Base-by-base conservation (phyloP, 2,888 invertebrate genomes). In the Artemia sinica region DNA sequence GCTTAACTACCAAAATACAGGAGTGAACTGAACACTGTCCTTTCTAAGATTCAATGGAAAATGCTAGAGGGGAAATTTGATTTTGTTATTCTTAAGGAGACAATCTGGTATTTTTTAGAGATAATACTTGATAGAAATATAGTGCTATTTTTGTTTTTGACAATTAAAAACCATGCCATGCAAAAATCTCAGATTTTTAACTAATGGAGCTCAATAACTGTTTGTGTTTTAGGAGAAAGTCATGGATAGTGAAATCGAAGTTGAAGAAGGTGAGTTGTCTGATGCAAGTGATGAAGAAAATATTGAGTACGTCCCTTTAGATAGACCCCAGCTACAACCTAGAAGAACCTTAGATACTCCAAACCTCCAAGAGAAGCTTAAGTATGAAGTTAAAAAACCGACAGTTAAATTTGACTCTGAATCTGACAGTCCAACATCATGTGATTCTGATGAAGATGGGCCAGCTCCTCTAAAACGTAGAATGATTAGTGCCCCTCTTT, bases 201-300 rank as follows among this genome's bases (percentile, higher is more conserved):
- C 41, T 6, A 41, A 41, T 2, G 41, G 41, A 11, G 63, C 28
- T 58, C 63, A 58, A 28, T 28, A 18, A 8, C 12, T 18, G 63
- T 58, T 28, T 28, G n/a, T 58, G n/a, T n/a, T 58, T 58, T 58
- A n/a, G 28, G 63, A 58, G 63, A 58, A n/a, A 58, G 28, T 18
- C n/a, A 58, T 58, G 63, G 63, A 58, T 58, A 28, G 10, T 28
- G 28, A 58, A 18, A 8, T 58, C 10, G 63, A 58, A 18, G 28
- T 58, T 58, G 63, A 58, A 58, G 63, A 58, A 58, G 63, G 63
- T 18, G 63, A 58, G 63, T 28, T 58, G n/a, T 58, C 63, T 8
- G 63, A 58, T 18, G 41, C 2, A 41, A 28, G 28, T n/a, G 63
- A 58, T 9, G 63, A 8, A 58, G 63, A 58, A 58, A 9, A 58